Base-by-base conservation (phyloP, 2,797 vertebrate genomes). In the Bradypodion pumilum region DNA sequence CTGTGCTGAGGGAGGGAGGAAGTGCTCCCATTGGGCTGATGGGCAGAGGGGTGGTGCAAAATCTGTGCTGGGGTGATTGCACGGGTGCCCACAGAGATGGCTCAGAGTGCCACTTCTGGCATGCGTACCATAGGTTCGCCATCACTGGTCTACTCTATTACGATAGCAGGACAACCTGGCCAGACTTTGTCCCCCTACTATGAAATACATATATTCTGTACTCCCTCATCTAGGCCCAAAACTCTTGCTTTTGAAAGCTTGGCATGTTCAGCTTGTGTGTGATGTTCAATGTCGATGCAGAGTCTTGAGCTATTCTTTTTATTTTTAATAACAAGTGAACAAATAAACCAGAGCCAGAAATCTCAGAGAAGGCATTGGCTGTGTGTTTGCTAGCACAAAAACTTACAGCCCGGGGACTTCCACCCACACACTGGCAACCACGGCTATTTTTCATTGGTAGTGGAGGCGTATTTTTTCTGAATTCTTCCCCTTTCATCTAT, bases 401-500 rank as follows among this genome's bases (percentile, higher is more conserved):
- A 70, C 46, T 40, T 16, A 49, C 46, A 76, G 60, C 73, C 65
- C 84, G 62, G 68, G 73, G 52, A 85, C 6, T 46, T 85, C 63
- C 65, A 81, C 84, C 84, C 74, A 77, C 73, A 77, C 32, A 32
- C 74, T 85, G 65, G 56, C 65, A 81, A 81, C 62, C 70, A 56
- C 42, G 79, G 65, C 79, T 76, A 81, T 76, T 85, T 81, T 77
- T 81, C 84, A 81, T 70, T 70, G 35, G 62, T 5, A 81, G 40
- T 13, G 37, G 40, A 77, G 62, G 42, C 27, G 60, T 78, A 70
- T 82, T 86, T 77, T 77, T 77, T 73, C 78, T 73, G 66, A 82
- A 82, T 77, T 73, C 29, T 73, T 44, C 60, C 10, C 46, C 37
- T 65, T 82, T 86, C 80, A 78, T 82, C 74, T 65, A 59, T 73